A percentile compares a stretch with the other conserved stretches of the same genome.
phyloP scores from a whole-genome alignment of 1,140 invertebrate species.

The Bombus impatiens region DNA sequence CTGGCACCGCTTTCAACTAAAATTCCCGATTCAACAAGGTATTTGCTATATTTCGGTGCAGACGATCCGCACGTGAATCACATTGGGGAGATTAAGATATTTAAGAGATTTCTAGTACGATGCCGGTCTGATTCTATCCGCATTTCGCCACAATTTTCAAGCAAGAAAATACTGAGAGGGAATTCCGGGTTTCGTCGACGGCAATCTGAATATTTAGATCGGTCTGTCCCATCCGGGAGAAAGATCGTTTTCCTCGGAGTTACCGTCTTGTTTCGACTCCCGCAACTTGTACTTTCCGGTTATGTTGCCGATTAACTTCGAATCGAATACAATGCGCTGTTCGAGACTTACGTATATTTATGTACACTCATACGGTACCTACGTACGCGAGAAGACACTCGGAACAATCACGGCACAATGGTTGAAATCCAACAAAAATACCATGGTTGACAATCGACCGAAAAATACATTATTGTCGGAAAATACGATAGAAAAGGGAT shows the following conservation, averaged over 20 bases:
- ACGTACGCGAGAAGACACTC: background rate
- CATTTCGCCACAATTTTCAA: conserved; percentile 51
- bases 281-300: conserved; percentile 30
- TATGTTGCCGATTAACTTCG: background rate
- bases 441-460: background rate
- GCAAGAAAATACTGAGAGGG: background rate
- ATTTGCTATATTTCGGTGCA: conserved; percentile 7
- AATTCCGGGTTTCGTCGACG: conserved; percentile 14
- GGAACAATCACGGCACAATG: background rate
- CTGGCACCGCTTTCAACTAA: conserved; percentile 44
- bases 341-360: background rate
- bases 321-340: background rate
- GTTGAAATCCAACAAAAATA: background rate
- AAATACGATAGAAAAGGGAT: background rate
- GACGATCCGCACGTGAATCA: conserved; percentile 50
- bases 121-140: background rate
- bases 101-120: conserved; percentile 42
- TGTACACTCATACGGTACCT: no score
- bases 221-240: conserved; percentile 42
- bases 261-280: conserved; percentile 54
- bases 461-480: no score
- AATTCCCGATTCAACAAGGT: conserved; percentile 6
- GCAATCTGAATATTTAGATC: conserved; percentile 72
- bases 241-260: conserved; percentile 57
- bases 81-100: conserved; percentile 59